phyloP scores from a whole-genome alignment of 2,888 invertebrate genomes.

The Rotaria sp. region DNA sequence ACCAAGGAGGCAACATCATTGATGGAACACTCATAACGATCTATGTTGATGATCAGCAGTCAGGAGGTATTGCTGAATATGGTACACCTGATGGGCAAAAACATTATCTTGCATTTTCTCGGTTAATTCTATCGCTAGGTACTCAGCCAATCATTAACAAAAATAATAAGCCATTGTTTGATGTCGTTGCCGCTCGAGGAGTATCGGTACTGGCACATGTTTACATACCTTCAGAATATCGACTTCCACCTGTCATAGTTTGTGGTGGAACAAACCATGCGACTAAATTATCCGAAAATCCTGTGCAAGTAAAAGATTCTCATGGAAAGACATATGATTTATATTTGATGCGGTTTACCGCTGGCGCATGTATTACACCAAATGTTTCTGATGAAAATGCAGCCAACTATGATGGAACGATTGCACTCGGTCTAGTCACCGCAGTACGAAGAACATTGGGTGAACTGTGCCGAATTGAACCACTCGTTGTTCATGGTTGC shows the following conservation, averaged over 20 bases:
- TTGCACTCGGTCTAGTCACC: not conserved
- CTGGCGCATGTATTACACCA: not conserved
- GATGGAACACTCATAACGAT: not conserved
- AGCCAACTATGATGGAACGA: not conserved
- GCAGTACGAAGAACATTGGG: not conserved
- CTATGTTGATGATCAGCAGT: not conserved
- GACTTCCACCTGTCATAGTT: not conserved
- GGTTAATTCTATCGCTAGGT: not conserved
- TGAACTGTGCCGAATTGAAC: not conserved
- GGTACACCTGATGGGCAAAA: too few relatives aligned
- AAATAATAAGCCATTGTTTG: not conserved
- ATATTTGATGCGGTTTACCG: not conserved
- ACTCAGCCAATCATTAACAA: not conserved
- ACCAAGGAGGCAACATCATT: not conserved
- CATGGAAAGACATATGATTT: not conserved
- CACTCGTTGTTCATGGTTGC: not conserved
- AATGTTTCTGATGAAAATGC: not conserved
- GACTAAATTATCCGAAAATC: not conserved
- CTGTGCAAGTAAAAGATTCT: not conserved
- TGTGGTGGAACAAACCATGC: not conserved
- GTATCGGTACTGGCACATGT: not conserved
- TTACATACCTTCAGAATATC: not conserved
- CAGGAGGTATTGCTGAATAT: not conserved
- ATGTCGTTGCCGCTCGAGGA: not conserved
- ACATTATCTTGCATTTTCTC: not conserved